Percentiles rank a stretch among this genome's conserved stretches.
phyloP scores from a whole-genome alignment of 2,888 invertebrate genomes.

The Sepiola atlantica region DNA sequence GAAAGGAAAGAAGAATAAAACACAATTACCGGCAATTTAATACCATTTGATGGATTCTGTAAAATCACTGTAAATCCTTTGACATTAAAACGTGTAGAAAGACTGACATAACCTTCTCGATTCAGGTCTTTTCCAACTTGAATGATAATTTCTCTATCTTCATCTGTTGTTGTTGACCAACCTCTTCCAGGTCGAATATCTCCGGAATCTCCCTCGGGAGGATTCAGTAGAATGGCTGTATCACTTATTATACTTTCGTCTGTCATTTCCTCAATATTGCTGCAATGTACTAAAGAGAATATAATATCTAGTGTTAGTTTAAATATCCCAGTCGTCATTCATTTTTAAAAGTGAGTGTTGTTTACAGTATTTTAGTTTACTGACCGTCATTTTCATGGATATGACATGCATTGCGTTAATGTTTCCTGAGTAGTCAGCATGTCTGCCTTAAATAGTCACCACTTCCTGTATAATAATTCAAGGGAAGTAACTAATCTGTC shows the following conservation, averaged over 20 bases:
- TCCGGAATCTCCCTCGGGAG: background rate
- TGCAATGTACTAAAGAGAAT: background rate
- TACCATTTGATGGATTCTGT: background rate
- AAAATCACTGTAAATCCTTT: background rate
- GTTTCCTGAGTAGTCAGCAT: no score
- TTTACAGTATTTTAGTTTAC: no score
- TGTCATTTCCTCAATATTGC: background rate
- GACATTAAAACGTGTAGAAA: background rate
- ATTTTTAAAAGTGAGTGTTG: no score
- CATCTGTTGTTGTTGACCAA: background rate
- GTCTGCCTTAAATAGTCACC: no score
- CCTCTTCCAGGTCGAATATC: background rate
- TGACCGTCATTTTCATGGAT: no score
- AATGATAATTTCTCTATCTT: background rate
- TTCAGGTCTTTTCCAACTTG: background rate
- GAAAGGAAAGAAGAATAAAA: background rate
- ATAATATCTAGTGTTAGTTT: background rate
- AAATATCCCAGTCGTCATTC: no score
- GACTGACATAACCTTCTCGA: background rate
- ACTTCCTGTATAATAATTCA: no score
- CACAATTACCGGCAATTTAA: background rate
- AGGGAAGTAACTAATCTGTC: no score
- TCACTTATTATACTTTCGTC: background rate
- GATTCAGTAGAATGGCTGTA: background rate
- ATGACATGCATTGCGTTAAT: no score